Evolutionary conservation across 2,888 invertebrate species (phyloP).

Genomic region (Tipula unca): DNA sequence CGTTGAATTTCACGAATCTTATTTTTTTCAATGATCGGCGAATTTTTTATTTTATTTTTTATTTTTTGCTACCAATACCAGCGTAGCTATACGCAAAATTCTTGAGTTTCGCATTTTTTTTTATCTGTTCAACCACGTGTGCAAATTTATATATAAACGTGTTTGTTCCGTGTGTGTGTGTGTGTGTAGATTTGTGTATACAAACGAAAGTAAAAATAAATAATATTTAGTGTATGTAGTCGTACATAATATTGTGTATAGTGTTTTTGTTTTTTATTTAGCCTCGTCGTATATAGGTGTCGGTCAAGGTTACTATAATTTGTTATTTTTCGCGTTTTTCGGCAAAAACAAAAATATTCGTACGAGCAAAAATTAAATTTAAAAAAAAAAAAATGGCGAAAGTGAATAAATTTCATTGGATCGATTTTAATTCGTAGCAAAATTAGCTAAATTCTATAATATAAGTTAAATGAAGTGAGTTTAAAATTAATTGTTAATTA

Average conservation of each 20-base stretch:
- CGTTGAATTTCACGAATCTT: neutral
- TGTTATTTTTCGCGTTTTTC: slow-evolving; percentile 19
- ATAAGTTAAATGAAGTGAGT: neutral
- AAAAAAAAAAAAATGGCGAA: slow-evolving; percentile 8
- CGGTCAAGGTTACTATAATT: slow-evolving; percentile 19
- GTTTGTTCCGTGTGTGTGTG: neutral
- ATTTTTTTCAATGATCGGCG: neutral
- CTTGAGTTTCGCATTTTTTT: neutral
- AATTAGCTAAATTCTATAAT: neutral
- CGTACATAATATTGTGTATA: neutral
- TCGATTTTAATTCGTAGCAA: neutral
- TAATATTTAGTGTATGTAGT: neutral
- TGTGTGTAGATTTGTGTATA: neutral
- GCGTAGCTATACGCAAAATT: neutral
- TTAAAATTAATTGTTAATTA: neutral
- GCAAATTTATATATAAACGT: neutral
- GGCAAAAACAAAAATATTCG: neutral
- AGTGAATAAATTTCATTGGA: neutral
- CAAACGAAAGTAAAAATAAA: neutral
- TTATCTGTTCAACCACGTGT: neutral
- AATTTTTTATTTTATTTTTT: neutral
- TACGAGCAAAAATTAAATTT: neutral
- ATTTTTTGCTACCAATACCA: neutral
- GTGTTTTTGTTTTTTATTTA: neutral
- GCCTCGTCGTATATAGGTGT: slow-evolving; percentile 17